Conservation (phyloP, 2,113 vertebrate genomes). For the Charadrius vociferus region DNA sequence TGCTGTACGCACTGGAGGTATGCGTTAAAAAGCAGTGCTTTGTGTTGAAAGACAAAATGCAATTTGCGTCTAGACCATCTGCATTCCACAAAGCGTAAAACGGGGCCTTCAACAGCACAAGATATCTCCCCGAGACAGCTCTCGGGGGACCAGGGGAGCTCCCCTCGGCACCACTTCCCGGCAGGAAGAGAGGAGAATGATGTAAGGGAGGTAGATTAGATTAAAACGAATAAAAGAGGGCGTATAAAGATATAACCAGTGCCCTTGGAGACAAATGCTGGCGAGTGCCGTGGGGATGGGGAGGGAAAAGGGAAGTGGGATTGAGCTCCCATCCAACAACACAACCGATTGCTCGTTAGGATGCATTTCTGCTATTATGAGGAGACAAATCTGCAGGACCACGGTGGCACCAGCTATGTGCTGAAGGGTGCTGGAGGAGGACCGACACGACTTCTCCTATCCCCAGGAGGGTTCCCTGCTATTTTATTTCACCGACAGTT, state of each 20-base stretch:
- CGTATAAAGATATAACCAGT: not conserved
- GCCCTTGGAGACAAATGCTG: not conserved
- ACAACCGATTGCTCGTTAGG: not conserved
- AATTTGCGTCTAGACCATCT: not conserved
- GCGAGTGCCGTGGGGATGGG: not conserved
- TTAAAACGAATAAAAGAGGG: slow-evolving; percentile 19
- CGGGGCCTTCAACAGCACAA: not conserved
- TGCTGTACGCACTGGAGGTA: not conserved
- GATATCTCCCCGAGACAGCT: not conserved
- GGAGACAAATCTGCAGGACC: not conserved
- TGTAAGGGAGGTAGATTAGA: slow-evolving; percentile 52
- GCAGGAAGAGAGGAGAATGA: slow-evolving; percentile 42
- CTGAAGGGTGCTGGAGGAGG: not conserved
- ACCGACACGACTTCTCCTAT: not conserved
- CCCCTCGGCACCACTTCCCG: fast-evolving
- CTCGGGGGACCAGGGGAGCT: not conserved
- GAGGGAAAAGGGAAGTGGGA: not conserved
- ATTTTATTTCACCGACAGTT: not conserved
- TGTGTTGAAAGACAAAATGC: not conserved
- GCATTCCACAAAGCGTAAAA: not conserved
- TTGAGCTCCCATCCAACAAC: not conserved
- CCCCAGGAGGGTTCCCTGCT: not conserved
- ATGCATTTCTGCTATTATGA: not conserved
- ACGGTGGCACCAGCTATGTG: fast-evolving
- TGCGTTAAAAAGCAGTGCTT: not conserved